Evolutionary conservation across 2,888 invertebrate genomes (phyloP).

Genomic region (Andrena chrysosceles): DNA sequence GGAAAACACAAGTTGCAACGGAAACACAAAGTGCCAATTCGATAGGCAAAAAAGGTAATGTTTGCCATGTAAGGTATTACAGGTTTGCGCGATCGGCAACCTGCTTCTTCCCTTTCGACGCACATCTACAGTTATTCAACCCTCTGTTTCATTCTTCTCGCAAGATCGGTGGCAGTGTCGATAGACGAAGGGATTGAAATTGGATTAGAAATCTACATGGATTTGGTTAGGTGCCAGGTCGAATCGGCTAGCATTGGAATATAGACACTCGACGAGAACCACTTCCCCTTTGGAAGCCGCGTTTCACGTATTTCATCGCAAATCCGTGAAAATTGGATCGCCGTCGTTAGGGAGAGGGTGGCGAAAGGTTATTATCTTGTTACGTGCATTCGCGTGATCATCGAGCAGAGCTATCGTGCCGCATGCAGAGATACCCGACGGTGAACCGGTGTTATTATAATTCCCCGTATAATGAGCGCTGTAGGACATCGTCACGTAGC

Average conservation of each 20-base stretch:
- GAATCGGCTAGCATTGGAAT: slow-evolving; percentile 26
- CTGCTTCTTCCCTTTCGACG: background rate
- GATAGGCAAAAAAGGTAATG: background rate
- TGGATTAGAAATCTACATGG: background rate
- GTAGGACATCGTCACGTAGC: no score
- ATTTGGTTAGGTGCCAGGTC: slow-evolving; percentile 25
- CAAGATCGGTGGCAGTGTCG: background rate
- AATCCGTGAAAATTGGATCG: slow-evolving; percentile 54
- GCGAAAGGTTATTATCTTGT: slow-evolving; percentile 41
- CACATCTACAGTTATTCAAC: background rate
- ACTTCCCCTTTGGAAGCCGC: background rate
- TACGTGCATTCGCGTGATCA: slow-evolving; percentile 43
- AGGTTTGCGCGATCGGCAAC: background rate
- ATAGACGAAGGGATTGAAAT: background rate
- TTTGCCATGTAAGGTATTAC: background rate
- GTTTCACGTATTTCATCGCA: slow-evolving; percentile 43
- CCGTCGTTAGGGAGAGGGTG: slow-evolving; percentile 17
- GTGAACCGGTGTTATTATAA: slow-evolving; percentile 10
- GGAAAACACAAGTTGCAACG: background rate
- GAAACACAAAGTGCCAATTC: background rate
- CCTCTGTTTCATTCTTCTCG: background rate
- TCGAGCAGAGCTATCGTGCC: slow-evolving; percentile 23
- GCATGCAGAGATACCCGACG: slow-evolving; percentile 15
- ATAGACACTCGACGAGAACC: background rate
- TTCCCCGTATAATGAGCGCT: background rate